Percentiles rank a stretch among this genome's conserved stretches.
Conservation (phyloP, 2,113 vertebrate species). For the Columba janthina region DNA sequence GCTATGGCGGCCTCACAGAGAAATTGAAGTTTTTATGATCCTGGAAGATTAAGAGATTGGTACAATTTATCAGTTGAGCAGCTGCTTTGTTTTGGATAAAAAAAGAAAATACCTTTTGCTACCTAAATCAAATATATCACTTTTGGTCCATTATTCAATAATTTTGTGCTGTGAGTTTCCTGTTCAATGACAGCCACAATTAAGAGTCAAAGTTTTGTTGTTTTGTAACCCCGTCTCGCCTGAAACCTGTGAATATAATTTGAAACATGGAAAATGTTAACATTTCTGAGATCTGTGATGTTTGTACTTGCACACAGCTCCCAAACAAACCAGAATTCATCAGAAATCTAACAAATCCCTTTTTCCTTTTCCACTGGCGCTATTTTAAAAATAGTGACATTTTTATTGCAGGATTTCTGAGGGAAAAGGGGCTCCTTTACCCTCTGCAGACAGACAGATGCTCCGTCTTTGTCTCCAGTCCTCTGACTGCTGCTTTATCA, state of each 20-base stretch:
- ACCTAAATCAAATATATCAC: not conserved
- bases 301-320: not conserved
- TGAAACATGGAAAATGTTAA: conserved; percentile 10
- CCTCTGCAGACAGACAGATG: not conserved
- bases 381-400: conserved; percentile 38
- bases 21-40: not conserved
- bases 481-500: not conserved
- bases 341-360: not conserved
- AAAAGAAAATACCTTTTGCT: not conserved
- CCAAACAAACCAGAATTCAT: conserved; percentile 13
- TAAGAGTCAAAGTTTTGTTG: not conserved
- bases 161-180: not conserved
- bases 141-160: not conserved
- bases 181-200: not conserved
- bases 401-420: not conserved
- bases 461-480: not conserved
- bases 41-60: not conserved
- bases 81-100: not conserved
- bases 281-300: not conserved
- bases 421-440: not conserved
- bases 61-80: not conserved
- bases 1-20: not conserved
- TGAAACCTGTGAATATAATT: not conserved
- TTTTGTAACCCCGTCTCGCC: not conserved
- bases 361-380: not conserved